A percentile compares a stretch with the other conserved stretches of the same genome.
phyloP scores from a whole-genome alignment of 2,797 vertebrate genomes.

The Mycteria americana region DNA sequence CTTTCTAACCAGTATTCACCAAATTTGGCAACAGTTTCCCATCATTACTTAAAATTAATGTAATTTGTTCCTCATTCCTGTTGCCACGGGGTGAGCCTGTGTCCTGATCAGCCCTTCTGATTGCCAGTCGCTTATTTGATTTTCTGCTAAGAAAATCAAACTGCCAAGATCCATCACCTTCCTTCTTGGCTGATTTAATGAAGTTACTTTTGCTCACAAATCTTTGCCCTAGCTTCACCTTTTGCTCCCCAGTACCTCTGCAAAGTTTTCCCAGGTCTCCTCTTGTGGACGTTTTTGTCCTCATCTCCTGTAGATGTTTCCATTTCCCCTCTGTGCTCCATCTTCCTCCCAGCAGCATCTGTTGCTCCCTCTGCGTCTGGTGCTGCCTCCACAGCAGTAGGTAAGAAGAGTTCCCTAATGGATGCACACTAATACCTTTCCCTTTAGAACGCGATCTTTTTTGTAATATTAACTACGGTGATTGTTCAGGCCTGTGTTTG shows the following conservation, averaged over 20 bases:
- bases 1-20: background rate
- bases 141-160: background rate
- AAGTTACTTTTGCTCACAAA: background rate
- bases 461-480: background rate
- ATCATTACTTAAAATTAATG: constrained; percentile 24
- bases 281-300: background rate
- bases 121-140: background rate
- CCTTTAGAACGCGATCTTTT: background rate
- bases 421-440: background rate
- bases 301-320: background rate
- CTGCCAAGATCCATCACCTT: background rate
- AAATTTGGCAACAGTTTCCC: background rate
- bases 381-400: background rate
- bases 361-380: background rate
- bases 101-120: background rate
- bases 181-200: background rate
- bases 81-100: background rate
- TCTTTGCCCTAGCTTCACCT: background rate
- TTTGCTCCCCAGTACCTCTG: background rate
- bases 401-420: background rate
- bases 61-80: background rate
- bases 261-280: background rate
- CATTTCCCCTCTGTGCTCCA: background rate
- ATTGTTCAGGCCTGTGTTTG: background rate
- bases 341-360: background rate